Evolutionary conservation across 2,888 invertebrate genomes (phyloP).

Genomic region (Thysanoteuthis rhombus): DNA sequence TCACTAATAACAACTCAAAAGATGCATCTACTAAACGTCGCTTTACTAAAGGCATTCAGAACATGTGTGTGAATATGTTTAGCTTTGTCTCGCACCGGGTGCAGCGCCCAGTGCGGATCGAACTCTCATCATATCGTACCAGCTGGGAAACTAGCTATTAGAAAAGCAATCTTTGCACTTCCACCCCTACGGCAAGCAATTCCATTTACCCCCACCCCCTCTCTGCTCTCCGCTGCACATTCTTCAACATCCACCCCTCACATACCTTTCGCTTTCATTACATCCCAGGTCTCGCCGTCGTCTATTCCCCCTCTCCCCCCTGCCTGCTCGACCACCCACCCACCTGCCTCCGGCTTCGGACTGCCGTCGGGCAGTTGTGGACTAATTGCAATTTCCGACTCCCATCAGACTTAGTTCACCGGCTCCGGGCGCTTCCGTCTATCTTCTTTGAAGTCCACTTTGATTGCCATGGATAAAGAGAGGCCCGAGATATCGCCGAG

Average conservation of each 20-base stretch:
- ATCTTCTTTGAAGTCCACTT: background rate
- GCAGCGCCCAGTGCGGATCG: background rate
- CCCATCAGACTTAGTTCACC: background rate
- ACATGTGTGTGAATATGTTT: background rate
- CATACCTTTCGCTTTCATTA: background rate
- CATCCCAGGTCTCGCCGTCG: background rate
- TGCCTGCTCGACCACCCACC: no score
- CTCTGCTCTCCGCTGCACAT: background rate
- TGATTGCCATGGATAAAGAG: background rate
- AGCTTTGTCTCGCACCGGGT: background rate
- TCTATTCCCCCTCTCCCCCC: background rate
- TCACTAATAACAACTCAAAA: no score
- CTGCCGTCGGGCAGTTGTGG: background rate
- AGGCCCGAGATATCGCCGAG: background rate
- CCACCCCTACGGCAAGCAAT: background rate
- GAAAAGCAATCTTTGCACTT: background rate
- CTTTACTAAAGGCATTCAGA: no score
- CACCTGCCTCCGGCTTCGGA: background rate
- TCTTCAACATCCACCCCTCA: background rate
- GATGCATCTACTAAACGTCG: no score
- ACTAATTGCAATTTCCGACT: background rate
- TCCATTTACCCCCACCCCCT: no score
- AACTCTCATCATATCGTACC: background rate
- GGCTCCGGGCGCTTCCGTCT: background rate
- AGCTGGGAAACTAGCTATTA: background rate